Conservation (phyloP, 2,113 vertebrate species). For the Ochotona curzoniae region DNA sequence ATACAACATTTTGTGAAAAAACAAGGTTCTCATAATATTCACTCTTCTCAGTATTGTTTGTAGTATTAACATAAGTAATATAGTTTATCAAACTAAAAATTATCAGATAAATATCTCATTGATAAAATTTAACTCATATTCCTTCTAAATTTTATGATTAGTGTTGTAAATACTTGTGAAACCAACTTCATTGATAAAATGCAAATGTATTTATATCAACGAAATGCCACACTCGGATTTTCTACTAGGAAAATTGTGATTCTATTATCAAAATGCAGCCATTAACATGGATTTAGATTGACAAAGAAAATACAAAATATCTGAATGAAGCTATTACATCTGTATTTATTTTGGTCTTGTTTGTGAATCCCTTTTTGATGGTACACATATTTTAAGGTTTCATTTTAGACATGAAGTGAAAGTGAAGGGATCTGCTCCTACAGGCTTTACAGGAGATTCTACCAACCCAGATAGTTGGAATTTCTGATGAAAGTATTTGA, state of each 20-base stretch:
- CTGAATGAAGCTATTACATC: neutral
- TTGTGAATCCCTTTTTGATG: slow-evolving; percentile 16
- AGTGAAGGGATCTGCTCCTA: slow-evolving; percentile 20
- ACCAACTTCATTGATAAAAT: neutral
- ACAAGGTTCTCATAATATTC: neutral
- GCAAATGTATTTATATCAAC: neutral
- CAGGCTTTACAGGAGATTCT: neutral
- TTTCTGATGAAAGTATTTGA: neutral
- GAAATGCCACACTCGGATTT: neutral
- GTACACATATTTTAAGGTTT: neutral
- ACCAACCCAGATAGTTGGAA: neutral
- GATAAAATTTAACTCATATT: neutral
- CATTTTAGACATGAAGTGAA: slow-evolving; percentile 41
- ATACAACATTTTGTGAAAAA: neutral
- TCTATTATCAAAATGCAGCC: neutral
- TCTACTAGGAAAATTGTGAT: neutral
- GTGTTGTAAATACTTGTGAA: neutral
- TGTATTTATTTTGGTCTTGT: neutral
- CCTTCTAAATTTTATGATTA: neutral
- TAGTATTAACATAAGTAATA: neutral
- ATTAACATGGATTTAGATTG: neutral
- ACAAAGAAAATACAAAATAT: neutral
- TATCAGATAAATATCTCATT: neutral
- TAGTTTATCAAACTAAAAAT: neutral
- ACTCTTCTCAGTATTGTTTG: neutral